Evolutionary conservation across 2,888 invertebrate species (phyloP).

Genomic region (Ichneumon xanthorius): DNA sequence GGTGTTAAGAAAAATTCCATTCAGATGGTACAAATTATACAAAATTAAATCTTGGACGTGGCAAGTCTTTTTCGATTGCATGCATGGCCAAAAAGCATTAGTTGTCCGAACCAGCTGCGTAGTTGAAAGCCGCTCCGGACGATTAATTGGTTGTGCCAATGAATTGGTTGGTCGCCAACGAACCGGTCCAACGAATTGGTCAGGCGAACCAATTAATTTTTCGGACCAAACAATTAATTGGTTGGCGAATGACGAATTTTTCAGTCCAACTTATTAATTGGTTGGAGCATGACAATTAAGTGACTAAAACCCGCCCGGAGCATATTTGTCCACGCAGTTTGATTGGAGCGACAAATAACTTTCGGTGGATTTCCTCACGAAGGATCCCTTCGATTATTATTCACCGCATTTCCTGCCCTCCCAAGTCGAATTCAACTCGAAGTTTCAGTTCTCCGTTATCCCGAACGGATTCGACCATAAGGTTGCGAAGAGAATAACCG

Average conservation of each 20-base stretch:
- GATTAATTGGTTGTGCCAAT: not conserved
- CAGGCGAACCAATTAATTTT: not conserved
- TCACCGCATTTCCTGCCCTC: not conserved
- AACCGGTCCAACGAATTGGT: not conserved
- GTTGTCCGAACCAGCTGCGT: not conserved
- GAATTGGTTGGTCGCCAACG: not conserved
- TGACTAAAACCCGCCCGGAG: not conserved
- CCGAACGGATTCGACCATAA: constrained; percentile 2
- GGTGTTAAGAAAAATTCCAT: not conserved
- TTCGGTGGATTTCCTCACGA: not conserved
- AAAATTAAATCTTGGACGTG: not conserved
- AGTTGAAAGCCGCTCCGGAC: too few relatives aligned
- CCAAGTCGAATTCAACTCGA: not conserved
- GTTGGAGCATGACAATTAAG: not conserved
- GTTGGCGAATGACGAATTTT: not conserved
- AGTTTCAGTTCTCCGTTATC: not conserved
- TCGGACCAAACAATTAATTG: not conserved
- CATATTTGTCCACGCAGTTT: not conserved
- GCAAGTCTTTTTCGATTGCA: not conserved
- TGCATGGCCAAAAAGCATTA: not conserved
- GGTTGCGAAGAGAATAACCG: constrained; percentile 10
- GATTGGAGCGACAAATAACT: not conserved
- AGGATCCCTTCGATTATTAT: not conserved
- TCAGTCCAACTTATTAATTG: not conserved
- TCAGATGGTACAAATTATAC: not conserved